Conservation (phyloP, 2,113 vertebrate species). For the Sylvicapra grimmia region DNA sequence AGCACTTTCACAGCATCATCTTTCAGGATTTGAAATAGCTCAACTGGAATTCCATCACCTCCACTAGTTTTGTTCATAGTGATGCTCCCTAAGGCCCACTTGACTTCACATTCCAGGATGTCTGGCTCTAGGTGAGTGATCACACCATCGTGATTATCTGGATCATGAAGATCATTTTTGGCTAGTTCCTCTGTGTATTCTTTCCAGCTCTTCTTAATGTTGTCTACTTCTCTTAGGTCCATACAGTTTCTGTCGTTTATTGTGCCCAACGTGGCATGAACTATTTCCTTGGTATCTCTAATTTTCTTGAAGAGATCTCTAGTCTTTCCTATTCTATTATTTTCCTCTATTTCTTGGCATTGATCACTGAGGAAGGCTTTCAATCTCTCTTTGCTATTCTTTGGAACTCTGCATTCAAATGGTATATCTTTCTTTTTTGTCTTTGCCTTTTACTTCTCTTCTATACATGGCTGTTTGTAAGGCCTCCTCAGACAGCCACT, state of each 20-base stretch:
- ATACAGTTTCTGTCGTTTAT: not conserved
- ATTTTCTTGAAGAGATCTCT: not conserved
- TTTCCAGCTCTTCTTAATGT: not conserved
- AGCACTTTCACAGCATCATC: not conserved
- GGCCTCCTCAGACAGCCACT: not conserved
- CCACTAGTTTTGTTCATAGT: not conserved
- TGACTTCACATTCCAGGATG: not conserved
- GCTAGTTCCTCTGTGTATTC: not conserved
- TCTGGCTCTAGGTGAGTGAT: not conserved
- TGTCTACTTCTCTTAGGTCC: not conserved
- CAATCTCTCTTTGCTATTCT: not conserved
- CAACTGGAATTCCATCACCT: not conserved
- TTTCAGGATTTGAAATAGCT: not conserved
- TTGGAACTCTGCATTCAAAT: not conserved
- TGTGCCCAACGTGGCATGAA: not conserved
- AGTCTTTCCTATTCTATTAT: not conserved
- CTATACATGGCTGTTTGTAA: not conserved
- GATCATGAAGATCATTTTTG: not conserved
- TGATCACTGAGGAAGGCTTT: not conserved
- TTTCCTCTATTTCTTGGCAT: not conserved
- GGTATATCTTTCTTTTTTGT: not conserved
- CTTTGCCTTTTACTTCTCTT: not conserved
- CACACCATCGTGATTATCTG: not conserved
- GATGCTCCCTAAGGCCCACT: not conserved
- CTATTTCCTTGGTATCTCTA: not conserved